Evolutionary conservation across 2,113 vertebrate species (phyloP).

Genomic region (Elanoides forficatus): DNA sequence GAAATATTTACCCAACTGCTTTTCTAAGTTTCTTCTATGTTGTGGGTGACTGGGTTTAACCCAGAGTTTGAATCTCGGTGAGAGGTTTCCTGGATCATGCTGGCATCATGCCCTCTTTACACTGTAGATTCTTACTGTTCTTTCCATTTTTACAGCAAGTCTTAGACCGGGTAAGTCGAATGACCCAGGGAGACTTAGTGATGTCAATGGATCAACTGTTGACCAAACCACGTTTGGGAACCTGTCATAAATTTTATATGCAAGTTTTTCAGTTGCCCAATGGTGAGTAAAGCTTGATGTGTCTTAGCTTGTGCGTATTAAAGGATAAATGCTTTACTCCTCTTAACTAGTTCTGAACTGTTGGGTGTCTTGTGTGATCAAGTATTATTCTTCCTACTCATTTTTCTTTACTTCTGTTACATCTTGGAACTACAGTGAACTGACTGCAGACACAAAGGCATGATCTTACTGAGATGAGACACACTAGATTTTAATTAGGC

Average conservation of each 20-base stretch:
- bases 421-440: not conserved
- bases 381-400: not conserved
- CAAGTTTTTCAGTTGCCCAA: constrained; percentile 90
- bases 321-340: not conserved
- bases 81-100: not conserved
- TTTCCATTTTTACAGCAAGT: constrained; percentile 84
- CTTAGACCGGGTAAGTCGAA: constrained; percentile 89
- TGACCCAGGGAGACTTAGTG: constrained; percentile 97
- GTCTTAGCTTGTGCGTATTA: not conserved
- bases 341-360: not conserved
- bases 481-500: not conserved
- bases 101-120: not conserved
- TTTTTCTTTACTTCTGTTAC: not conserved
- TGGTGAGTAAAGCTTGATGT: constrained; percentile 75
- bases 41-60: not conserved
- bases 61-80: not conserved
- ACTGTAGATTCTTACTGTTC: constrained; percentile 10
- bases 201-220: constrained; percentile 98
- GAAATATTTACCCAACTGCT: not conserved
- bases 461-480: not conserved
- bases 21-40: not conserved
- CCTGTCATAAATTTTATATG: constrained; percentile 97
- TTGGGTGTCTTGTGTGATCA: not conserved
- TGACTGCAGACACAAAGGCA: not conserved
- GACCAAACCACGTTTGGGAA: constrained; percentile 94